Evolutionary conservation across 2,113 vertebrate species (phyloP).

Genomic region (Anarrhichthys ocellatus): DNA sequence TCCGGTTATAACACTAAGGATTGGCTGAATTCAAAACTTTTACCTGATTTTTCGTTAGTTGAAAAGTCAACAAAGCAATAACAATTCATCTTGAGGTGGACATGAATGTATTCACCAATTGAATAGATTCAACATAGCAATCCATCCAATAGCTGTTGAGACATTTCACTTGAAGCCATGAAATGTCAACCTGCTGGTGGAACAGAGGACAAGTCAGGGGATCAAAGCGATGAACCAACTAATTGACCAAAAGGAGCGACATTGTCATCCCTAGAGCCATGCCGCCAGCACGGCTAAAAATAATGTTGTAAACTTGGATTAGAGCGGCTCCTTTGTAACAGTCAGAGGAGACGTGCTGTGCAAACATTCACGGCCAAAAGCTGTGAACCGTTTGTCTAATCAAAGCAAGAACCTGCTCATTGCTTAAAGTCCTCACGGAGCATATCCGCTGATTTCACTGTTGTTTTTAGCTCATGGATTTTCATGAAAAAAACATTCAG

Average conservation of each 20-base stretch:
- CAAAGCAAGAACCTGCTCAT: conserved; percentile 4
- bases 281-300: not conserved
- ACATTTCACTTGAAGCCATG: not conserved
- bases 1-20: not conserved
- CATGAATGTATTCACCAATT: not conserved
- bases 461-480: conserved; percentile 50
- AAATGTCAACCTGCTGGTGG: not conserved
- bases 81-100: not conserved
- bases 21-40: not conserved
- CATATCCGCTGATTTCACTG: conserved; percentile 9
- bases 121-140: not conserved
- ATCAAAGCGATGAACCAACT: not conserved
- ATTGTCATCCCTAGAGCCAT: not conserved
- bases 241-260: not conserved
- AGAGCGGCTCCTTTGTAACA: conserved; percentile 4
- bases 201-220: not conserved
- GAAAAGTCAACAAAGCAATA: not conserved
- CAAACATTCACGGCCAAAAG: not conserved
- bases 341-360: not conserved
- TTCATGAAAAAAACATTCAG: conserved; percentile 41
- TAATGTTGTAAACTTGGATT: conserved; percentile 7
- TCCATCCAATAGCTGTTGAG: not conserved
- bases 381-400: not conserved
- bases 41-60: not conserved
- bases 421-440: conserved; percentile 3